Evolutionary conservation across 2,888 invertebrate species (phyloP).

Genomic region (Sylvicola fuscatus): DNA sequence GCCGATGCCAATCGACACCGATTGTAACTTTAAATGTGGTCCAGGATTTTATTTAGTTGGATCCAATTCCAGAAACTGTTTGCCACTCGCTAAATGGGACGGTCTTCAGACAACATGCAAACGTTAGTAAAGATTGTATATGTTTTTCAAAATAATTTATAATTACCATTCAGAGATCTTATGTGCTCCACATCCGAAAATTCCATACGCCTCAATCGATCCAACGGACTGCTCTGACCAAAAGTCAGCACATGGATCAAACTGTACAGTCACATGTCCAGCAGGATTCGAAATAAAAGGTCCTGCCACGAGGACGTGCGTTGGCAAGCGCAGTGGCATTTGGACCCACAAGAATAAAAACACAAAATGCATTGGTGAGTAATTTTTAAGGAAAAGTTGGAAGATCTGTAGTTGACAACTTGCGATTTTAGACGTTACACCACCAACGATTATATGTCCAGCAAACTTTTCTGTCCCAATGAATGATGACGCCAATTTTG

Average conservation of each 20-base stretch:
- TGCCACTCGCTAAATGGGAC: conserved; percentile 47
- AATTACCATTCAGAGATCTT: conserved; percentile 18
- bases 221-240: conserved; percentile 31
- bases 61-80: conserved; percentile 37
- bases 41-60: conserved; percentile 41
- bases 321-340: conserved; percentile 29
- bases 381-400: background rate
- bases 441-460: conserved; percentile 37
- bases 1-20: conserved; percentile 35
- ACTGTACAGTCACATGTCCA: conserved; percentile 35
- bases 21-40: conserved; percentile 40
- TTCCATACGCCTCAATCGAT: conserved; percentile 30
- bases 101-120: conserved; percentile 42
- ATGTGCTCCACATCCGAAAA: conserved; percentile 28
- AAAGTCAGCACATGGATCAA: conserved; percentile 34
- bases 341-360: conserved; percentile 29
- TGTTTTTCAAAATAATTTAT: background rate
- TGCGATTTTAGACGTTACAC: conserved; percentile 28
- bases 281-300: conserved; percentile 36
- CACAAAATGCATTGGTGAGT: conserved; percentile 10
- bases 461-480: conserved; percentile 16
- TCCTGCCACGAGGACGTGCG: conserved; percentile 29
- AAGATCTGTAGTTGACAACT: background rate
- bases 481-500: conserved; percentile 5
- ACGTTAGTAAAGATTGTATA: conserved; percentile 24